These are phyloP conservation scores for Teleiodes luculella DNA, from an alignment of 2,888 invertebrate genomes.

Conservation along the genomic window DNA sequence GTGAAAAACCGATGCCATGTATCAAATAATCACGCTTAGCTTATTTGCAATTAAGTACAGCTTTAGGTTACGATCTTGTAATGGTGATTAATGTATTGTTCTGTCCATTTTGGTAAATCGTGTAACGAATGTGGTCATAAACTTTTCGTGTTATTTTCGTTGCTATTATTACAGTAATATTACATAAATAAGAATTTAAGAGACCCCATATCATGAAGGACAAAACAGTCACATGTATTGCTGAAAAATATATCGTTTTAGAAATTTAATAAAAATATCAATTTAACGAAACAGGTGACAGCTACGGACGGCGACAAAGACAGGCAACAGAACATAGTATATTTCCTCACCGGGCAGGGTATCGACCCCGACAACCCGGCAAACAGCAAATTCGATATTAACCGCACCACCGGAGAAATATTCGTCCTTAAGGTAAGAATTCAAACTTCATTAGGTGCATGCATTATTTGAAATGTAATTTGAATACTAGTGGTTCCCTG, in stretches of 20 bases:
- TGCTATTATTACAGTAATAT: neutral
- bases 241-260: too few relatives aligned
- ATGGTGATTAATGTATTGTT: neutral
- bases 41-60: neutral
- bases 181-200: neutral
- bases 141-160: slow-evolving; percentile 7
- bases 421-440: slow-evolving; percentile 92
- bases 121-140: slow-evolving; percentile 6
- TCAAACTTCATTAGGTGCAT: slow-evolving; percentile 8
- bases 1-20: slow-evolving; percentile 42
- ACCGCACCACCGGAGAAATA: slow-evolving; percentile 96
- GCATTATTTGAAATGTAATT: neutral
- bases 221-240: neutral
- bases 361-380: slow-evolving; percentile 96
- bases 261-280: too few relatives aligned
- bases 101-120: neutral
- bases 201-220: neutral
- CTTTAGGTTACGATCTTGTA: neutral
- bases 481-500: neutral
- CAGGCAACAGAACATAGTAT: slow-evolving; percentile 95
- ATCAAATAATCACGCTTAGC: slow-evolving; percentile 21
- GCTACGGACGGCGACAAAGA: slow-evolving; percentile 98
- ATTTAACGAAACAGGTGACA: slow-evolving; percentile 83
- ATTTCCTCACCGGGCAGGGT: slow-evolving; percentile 96
- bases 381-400: slow-evolving; percentile 97